Conservation (phyloP, 2,888 invertebrate species). For the Mesorhabditis spiculigera region DNA sequence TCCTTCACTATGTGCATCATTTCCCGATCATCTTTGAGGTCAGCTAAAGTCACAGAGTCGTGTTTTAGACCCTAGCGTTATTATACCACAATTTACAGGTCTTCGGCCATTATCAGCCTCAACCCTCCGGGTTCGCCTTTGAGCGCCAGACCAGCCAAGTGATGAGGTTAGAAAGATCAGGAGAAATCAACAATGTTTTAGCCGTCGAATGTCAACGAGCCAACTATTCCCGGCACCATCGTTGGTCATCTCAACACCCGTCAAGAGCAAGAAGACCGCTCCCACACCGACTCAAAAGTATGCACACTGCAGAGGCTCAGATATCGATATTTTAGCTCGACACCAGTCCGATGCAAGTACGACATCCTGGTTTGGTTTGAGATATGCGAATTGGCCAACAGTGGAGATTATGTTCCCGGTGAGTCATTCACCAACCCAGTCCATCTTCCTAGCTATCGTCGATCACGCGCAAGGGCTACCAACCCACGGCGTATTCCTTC, state of each 20-base stretch:
- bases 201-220: conserved; percentile 30
- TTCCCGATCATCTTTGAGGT: conserved; percentile 96
- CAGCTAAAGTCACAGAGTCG: background rate
- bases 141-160: conserved; percentile 37
- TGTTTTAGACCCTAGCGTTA: background rate
- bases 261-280: conserved; percentile 84
- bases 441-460: conserved; percentile 59
- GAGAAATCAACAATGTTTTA: conserved; percentile 4
- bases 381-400: conserved; percentile 82
- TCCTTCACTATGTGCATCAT: conserved; percentile 91
- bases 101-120: conserved; percentile 54
- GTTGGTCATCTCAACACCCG: conserved; percentile 94
- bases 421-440: too few species aligned
- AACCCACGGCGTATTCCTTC: conserved; percentile 86
- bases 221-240: conserved; percentile 56
- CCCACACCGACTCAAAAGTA: background rate
- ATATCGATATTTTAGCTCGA: conserved; percentile 61
- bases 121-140: conserved; percentile 27
- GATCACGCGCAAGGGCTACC: conserved; percentile 67
- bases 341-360: conserved; percentile 81
- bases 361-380: conserved; percentile 99
- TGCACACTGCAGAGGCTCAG: conserved; percentile 47
- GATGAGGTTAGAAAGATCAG: conserved; percentile 20
- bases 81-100: conserved; percentile 25
- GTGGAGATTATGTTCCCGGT: conserved; percentile 80